These are phyloP conservation scores for Pangasianodon gigas DNA, from an alignment of 2,113 vertebrate genomes.

Conservation along the genomic window DNA sequence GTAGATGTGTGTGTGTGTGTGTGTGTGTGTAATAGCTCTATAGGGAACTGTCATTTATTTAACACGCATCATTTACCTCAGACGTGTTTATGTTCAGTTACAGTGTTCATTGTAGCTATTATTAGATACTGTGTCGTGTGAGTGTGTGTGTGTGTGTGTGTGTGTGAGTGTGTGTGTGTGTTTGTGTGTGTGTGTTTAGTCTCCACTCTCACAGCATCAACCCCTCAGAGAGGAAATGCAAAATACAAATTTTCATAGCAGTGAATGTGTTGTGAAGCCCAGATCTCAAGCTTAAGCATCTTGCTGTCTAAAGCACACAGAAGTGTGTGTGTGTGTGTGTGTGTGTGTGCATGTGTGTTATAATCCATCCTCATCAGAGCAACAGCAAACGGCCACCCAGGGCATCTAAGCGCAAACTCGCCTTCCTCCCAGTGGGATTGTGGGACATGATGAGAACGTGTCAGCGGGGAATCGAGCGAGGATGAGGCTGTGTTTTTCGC, in stretches of 20 bases:
- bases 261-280: background rate
- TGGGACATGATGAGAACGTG: slow-evolving; percentile 17
- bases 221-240: background rate
- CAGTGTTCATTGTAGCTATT: background rate
- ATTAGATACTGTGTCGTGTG: slow-evolving; percentile 1
- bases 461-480: background rate
- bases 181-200: slow-evolving; percentile 21
- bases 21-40: background rate
- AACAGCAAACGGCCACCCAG: background rate
- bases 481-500: background rate
- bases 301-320: background rate
- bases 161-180: background rate
- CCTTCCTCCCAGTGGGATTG: slow-evolving; percentile 10
- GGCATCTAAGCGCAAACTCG: background rate
- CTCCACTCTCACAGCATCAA: background rate
- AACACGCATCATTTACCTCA: background rate
- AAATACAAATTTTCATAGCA: background rate
- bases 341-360: slow-evolving; percentile 28
- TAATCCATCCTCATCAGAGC: slow-evolving; percentile 7
- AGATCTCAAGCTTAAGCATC: background rate
- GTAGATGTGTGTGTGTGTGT: background rate
- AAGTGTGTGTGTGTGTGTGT: background rate
- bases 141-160: background rate
- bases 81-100: background rate
- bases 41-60: background rate